Base-by-base conservation (phyloP, 2,888 invertebrate species). In the Beris chalybata region DNA sequence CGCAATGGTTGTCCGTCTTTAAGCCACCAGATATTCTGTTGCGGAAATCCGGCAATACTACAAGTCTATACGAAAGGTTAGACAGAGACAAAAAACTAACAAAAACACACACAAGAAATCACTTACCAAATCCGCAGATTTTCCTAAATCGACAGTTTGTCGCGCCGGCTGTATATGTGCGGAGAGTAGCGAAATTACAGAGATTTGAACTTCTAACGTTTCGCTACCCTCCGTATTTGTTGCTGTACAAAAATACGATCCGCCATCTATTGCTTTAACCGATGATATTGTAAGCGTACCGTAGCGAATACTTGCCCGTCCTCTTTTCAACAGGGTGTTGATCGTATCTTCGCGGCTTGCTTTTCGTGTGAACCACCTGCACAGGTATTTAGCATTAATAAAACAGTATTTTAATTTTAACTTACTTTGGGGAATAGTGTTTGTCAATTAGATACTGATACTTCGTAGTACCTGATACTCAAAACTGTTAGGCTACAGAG, bases 41-140 rank as follows among this genome's bases (percentile, higher is more conserved):
- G 84, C 0, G 95, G 95, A 80, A 90, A 89, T 0, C 96, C 96
- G 56, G 88, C 87, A 58, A 91, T 86, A 75, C 89, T 89, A 79
- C 96, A 97, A 78, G 92, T 79, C 83, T 84, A 67, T 38, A 32
- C 38, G 9, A 29, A 43, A 32, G n/a, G n/a, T n/a, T n/a, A 15
- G 22, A 43, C 4, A 38, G 38, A 50, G 15, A 64, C 11, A 22
- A 32, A 38, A 30, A 57, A 45, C 12, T 3, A 48, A 48, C 12
- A 15, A 15, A 7, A 48, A 48, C 13, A 12, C 1, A 13, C 7
- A 54, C 15, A 12, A 1, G 22, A 1, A 22, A 12, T 53, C 5
- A 78, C 77, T 79, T 78, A 84, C 92, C 80, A 96, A 90, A 74
- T 85, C 87, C 44, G 93, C 89, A 72, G 90, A 87, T 74, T 90